Evolutionary conservation across 2,888 invertebrate species (phyloP).

Genomic region (Actias luna): DNA sequence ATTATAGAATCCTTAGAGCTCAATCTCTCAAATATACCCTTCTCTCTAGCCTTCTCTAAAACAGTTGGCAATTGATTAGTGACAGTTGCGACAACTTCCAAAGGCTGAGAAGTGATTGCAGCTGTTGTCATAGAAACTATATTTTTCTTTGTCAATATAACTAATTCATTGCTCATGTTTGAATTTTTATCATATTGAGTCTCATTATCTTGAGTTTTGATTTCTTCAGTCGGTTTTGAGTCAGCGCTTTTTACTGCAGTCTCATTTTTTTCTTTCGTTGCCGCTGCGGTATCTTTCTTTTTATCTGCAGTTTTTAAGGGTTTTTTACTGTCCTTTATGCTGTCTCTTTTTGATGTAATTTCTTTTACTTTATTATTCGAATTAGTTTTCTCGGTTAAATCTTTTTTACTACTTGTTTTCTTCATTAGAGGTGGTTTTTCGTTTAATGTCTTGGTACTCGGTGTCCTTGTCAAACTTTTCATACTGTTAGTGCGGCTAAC

Average conservation of each 20-base stretch:
- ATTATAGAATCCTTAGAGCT: slow-evolving; percentile 73
- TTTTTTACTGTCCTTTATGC: slow-evolving; percentile 40
- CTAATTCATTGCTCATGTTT: slow-evolving; percentile 50
- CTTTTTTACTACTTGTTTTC: slow-evolving; percentile 59
- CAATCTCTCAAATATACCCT: slow-evolving; percentile 70
- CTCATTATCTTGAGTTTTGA: slow-evolving; percentile 67
- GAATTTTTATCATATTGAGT: slow-evolving; percentile 73
- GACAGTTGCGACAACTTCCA: slow-evolving; percentile 79
- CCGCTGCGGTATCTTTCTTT: slow-evolving; percentile 29
- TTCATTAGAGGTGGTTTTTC: slow-evolving; percentile 64
- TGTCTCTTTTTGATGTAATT: slow-evolving; percentile 45
- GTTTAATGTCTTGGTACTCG: slow-evolving; percentile 65
- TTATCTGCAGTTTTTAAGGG: slow-evolving; percentile 23
- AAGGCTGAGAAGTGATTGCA: slow-evolving; percentile 80
- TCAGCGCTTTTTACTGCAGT: slow-evolving; percentile 40
- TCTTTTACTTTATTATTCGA: slow-evolving; percentile 61
- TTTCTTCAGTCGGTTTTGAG: slow-evolving; percentile 49
- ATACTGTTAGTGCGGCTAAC: slow-evolving; percentile 68
- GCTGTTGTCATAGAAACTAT: slow-evolving; percentile 82
- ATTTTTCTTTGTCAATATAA: slow-evolving; percentile 73
- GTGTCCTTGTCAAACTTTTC: slow-evolving; percentile 65
- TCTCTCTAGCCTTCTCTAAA: slow-evolving; percentile 77
- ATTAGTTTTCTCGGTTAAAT: slow-evolving; percentile 54
- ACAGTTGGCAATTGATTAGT: slow-evolving; percentile 77
- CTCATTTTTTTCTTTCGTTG: slow-evolving; percentile 31